Percentiles rank a stretch among this genome's conserved stretches.
phyloP scores from a whole-genome alignment of 1,140 invertebrate genomes.

The Aporrectodea caliginosa region DNA sequence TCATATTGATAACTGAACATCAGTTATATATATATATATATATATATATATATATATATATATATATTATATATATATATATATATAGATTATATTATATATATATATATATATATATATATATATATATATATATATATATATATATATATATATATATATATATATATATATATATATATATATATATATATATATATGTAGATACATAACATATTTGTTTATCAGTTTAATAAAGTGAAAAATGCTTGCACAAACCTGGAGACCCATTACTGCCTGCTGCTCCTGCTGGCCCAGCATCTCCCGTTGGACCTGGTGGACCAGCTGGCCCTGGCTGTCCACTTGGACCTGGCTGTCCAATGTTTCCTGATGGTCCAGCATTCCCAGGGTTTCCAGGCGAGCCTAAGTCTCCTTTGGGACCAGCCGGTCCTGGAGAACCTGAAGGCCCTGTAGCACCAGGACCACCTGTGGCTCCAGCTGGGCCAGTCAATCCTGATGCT shows the following conservation, averaged over 20 bases:
- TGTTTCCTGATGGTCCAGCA: slow-evolving; percentile 2
- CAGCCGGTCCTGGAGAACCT: neutral
- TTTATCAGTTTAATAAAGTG: neutral
- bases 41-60: neutral
- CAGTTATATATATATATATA: too few species aligned
- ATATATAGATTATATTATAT: too few species aligned
- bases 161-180: too few species aligned
- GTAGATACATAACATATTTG: neutral
- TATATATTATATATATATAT: neutral
- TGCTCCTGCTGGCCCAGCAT: neutral
- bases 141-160: neutral
- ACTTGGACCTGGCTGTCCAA: neutral
- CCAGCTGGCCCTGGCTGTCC: slow-evolving; percentile 1
- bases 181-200: neutral
- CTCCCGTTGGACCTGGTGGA: slow-evolving; percentile 1
- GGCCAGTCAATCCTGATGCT: neutral
- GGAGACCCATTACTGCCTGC: neutral
- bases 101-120: neutral
- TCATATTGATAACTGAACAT: too few species aligned
- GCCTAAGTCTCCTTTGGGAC: slow-evolving; percentile 7
- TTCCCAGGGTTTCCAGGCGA: neutral
- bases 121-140: neutral
- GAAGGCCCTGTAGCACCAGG: neutral
- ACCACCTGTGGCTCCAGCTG: neutral
- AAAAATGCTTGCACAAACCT: too few species aligned